Conservation (phyloP, 2,888 invertebrate genomes). For the Alentia gelatinosa region DNA sequence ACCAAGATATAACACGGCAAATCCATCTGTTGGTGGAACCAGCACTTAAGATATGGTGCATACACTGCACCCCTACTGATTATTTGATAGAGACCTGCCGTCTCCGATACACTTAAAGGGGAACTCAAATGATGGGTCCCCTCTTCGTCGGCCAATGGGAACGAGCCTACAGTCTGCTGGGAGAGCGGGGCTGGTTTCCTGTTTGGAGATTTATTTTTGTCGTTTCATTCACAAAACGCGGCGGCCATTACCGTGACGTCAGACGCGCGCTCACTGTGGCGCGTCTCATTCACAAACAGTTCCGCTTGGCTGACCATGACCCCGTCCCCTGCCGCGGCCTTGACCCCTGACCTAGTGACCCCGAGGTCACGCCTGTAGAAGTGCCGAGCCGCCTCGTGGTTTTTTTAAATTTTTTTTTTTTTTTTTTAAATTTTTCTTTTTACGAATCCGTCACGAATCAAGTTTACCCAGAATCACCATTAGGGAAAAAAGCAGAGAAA, state of each 20-base stretch:
- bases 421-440: too few relatives aligned
- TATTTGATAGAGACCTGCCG: too few relatives aligned
- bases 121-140: too few relatives aligned
- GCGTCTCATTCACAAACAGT: background rate
- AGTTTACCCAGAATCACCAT: background rate
- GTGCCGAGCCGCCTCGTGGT: background rate
- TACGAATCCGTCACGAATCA: too few relatives aligned
- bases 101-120: too few relatives aligned
- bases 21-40: too few relatives aligned
- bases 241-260: background rate
- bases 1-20: too few relatives aligned
- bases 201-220: background rate
- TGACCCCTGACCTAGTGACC: constrained; percentile 42
- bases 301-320: background rate
- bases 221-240: background rate
- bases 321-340: background rate
- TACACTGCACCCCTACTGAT: too few relatives aligned
- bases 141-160: too few relatives aligned
- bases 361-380: background rate
- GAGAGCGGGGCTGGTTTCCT: background rate
- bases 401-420: background rate
- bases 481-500: background rate
- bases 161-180: too few relatives aligned
- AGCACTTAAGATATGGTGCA: too few relatives aligned
- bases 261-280: background rate